Evolutionary conservation across 1,140 invertebrate genomes (phyloP).

Genomic region (Procambarus virginalis): DNA sequence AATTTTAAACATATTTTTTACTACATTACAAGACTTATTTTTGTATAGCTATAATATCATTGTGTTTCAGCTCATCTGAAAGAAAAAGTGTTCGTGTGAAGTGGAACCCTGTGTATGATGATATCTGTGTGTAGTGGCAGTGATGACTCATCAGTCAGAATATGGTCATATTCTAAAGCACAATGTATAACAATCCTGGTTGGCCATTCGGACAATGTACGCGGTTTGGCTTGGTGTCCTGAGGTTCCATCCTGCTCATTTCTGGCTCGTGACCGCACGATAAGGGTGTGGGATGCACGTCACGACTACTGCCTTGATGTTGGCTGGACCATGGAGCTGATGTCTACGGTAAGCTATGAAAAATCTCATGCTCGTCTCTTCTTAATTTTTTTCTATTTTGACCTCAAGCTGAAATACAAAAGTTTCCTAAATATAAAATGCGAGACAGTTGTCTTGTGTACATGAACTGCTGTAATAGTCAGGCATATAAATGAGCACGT

Average conservation of each 20-base stretch:
- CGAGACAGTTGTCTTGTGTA: too few species aligned
- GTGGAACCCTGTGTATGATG: slow-evolving; percentile 75
- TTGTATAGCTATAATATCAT: too few species aligned
- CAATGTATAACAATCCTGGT: slow-evolving; percentile 73
- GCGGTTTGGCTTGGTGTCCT: slow-evolving; percentile 75
- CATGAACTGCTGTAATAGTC: too few species aligned
- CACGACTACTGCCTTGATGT: slow-evolving; percentile 75
- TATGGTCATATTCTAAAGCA: slow-evolving; percentile 75
- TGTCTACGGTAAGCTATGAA: slow-evolving; percentile 75
- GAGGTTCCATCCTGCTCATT: slow-evolving; percentile 75
- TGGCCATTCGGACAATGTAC: slow-evolving; percentile 75
- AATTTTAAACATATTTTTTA: too few species aligned
- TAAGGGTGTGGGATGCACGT: slow-evolving; percentile 76
- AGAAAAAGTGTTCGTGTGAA: slow-evolving; percentile 76
- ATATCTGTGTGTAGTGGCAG: slow-evolving; percentile 76
- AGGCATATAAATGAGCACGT: too few species aligned
- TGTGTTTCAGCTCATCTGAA: slow-evolving; percentile 74
- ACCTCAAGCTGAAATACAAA: too few species aligned
- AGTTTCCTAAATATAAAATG: too few species aligned
- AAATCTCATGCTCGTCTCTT: background rate
- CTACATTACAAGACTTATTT: too few species aligned
- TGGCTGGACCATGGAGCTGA: slow-evolving; percentile 76
- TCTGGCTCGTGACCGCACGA: slow-evolving; percentile 76
- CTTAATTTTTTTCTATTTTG: background rate
- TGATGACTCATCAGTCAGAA: slow-evolving; percentile 75